Evolutionary conservation across 2,888 invertebrate genomes (phyloP).

Genomic region (Melanchra persicariae): DNA sequence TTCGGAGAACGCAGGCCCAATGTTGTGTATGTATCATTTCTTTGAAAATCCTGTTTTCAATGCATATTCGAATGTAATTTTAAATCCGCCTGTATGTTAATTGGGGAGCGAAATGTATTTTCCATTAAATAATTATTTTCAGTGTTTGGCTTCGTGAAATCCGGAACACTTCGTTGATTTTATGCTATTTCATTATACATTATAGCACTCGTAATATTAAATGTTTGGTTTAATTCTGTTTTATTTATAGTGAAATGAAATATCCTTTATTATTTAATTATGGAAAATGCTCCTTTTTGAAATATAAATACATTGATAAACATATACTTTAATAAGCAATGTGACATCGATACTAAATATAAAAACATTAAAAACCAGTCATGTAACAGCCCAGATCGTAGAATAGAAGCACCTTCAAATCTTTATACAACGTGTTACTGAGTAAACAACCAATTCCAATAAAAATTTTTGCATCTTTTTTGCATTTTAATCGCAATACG

Average conservation of each 20-base stretch:
- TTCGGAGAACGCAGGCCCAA: too few relatives aligned
- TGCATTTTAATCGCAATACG: too few relatives aligned
- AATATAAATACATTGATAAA: too few relatives aligned
- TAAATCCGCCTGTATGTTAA: neutral
- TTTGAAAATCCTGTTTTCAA: neutral
- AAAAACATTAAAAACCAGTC: too few relatives aligned
- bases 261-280: neutral
- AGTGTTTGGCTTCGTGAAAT: slow-evolving; percentile 18
- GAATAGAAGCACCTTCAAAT: too few relatives aligned
- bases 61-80: neutral
- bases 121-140: slow-evolving; percentile 18
- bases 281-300: too few relatives aligned
- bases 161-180: slow-evolving; percentile 2
- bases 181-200: slow-evolving; percentile 1
- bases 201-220: neutral
- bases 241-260: neutral
- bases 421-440: too few relatives aligned
- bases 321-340: too few relatives aligned
- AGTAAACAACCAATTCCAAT: too few relatives aligned
- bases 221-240: neutral
- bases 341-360: neutral
- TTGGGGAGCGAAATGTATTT: slow-evolving; percentile 19
- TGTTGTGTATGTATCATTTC: neutral
- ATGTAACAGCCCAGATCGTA: too few relatives aligned
- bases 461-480: too few relatives aligned